A percentile compares a stretch with the other conserved stretches of the same genome.
These are phyloP conservation scores for Sebastiscus albofasciatus DNA, from an alignment of 2,797 vertebrate species.

Conservation along the genomic window DNA sequence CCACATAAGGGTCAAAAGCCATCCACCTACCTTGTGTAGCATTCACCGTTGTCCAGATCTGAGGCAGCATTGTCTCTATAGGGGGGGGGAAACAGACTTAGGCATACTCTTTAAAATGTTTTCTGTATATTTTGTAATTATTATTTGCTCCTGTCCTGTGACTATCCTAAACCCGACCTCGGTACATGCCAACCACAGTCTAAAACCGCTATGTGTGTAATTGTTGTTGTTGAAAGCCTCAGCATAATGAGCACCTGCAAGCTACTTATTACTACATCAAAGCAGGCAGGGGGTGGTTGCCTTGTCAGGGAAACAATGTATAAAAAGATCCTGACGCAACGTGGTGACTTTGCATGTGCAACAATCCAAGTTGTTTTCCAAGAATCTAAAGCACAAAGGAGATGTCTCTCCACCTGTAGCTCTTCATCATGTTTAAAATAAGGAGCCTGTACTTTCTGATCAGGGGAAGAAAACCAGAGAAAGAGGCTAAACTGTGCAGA, in stretches of 20 bases:
- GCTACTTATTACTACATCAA: conserved; percentile 62
- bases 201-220: conserved; percentile 38
- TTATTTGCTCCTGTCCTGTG: conserved; percentile 15
- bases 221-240: conserved; percentile 50
- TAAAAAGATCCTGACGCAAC: conserved; percentile 31
- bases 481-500: too few relatives aligned
- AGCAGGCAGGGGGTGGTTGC: conserved; percentile 24
- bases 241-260: conserved; percentile 62
- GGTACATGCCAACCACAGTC: conserved; percentile 14
- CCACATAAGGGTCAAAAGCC: background rate
- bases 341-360: conserved; percentile 26
- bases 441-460: too few relatives aligned
- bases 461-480: too few relatives aligned
- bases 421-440: background rate
- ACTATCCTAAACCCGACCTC: background rate
- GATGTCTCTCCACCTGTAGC: background rate
- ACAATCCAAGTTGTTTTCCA: background rate
- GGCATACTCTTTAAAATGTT: background rate
- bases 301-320: conserved; percentile 39
- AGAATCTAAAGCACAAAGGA: background rate
- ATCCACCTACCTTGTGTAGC: conserved; percentile 70
- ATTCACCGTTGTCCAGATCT: conserved; percentile 65
- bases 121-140: conserved; percentile 15
- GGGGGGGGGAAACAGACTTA: background rate
- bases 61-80: conserved; percentile 71